Evolutionary conservation across 2,888 invertebrate genomes (phyloP).

Genomic region (Sylvicola cinctus): DNA sequence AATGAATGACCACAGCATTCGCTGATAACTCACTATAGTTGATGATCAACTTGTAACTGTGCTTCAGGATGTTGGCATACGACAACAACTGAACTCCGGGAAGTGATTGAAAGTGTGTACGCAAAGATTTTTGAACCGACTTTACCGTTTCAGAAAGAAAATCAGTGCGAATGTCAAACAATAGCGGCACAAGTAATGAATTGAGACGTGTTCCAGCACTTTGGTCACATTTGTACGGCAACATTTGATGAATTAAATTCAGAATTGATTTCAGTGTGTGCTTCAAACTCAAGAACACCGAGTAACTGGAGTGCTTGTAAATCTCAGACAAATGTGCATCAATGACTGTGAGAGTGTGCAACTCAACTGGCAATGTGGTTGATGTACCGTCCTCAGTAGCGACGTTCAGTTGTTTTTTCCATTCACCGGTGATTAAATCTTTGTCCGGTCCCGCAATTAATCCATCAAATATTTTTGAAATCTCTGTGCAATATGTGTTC

Average conservation of each 20-base stretch:
- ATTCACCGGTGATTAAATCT: constrained; percentile 20
- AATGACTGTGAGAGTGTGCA: constrained; percentile 22
- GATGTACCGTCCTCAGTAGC: constrained; percentile 17
- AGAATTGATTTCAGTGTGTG: constrained; percentile 21
- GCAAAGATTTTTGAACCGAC: constrained; percentile 22
- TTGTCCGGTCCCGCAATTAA: constrained; percentile 22
- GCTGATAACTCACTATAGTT: constrained; percentile 30
- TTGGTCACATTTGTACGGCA: constrained; percentile 13
- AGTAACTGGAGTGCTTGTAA: constrained; percentile 17
- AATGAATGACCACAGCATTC: constrained; percentile 8
- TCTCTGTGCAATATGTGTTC: constrained; percentile 18
- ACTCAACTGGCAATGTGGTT: constrained; percentile 21
- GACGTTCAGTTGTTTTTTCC: constrained; percentile 20
- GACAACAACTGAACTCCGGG: constrained; percentile 33
- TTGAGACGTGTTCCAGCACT: constrained; percentile 17
- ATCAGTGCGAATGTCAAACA: constrained; percentile 57
- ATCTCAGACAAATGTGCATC: constrained; percentile 22
- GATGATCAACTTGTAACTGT: constrained; percentile 45
- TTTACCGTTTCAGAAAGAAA: constrained; percentile 35
- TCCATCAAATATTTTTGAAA: constrained; percentile 20
- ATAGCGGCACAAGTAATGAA: constrained; percentile 33
- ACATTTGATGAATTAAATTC: constrained; percentile 17
- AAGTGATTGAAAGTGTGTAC: background rate
- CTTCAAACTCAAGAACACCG: constrained; percentile 20
- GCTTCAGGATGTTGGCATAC: constrained; percentile 39